Conservation (phyloP, 2,797 vertebrate species). For the Melopsittacus undulatus region DNA sequence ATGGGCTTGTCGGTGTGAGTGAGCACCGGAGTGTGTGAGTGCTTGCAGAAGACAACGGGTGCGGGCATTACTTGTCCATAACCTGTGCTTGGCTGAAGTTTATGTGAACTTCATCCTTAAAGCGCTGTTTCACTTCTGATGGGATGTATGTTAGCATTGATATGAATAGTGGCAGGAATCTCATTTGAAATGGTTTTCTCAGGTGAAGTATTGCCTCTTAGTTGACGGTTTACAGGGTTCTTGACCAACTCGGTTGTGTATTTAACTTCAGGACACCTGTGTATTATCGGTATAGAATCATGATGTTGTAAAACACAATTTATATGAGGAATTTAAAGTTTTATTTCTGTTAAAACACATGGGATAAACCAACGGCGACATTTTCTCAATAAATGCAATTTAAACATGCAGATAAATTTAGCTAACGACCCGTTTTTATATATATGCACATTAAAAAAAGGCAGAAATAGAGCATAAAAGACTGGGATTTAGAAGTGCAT, state of each 20-base stretch:
- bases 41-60: background rate
- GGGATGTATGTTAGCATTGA: constrained; percentile 28
- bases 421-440: background rate
- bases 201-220: background rate
- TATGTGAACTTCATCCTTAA: constrained; percentile 44
- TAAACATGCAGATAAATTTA: background rate
- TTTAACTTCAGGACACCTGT: constrained; percentile 2
- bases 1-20: background rate
- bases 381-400: background rate
- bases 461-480: background rate
- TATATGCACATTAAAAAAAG: background rate
- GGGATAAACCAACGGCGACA: background rate
- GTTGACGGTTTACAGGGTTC: background rate
- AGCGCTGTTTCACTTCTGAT: constrained; percentile 51
- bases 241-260: background rate
- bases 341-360: background rate
- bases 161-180: background rate
- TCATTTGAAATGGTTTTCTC: background rate
- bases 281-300: background rate
- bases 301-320: background rate
- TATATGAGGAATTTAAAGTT: background rate
- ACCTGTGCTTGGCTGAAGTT: constrained; percentile 50
- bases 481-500: background rate
- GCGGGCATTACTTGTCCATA: background rate
- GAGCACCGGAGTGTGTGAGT: background rate